phyloP scores from a whole-genome alignment of 1,140 invertebrate genomes.

The Megalonaias nervosa region DNA sequence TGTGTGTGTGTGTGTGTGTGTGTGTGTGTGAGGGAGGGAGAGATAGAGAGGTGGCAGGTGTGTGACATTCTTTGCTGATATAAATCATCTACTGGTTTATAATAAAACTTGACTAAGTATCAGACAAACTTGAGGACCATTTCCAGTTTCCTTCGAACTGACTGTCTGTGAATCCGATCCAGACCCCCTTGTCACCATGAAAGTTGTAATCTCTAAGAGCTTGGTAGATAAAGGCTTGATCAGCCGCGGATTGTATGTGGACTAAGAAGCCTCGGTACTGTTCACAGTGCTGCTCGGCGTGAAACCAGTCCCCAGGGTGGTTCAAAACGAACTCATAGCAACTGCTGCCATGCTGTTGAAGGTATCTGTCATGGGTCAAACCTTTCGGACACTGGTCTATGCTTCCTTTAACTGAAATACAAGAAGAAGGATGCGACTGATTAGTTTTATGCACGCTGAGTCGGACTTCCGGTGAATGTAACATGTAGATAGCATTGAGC shows the following conservation, averaged over 20 bases:
- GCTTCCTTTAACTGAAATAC: conserved; percentile 2
- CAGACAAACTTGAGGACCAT: conserved; percentile 10
- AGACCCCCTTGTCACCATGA: conserved; percentile 25
- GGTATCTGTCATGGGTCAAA: conserved; percentile 7
- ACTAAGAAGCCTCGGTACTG: conserved; percentile 1
- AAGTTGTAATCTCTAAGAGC: conserved; percentile 3
- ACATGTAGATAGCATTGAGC: no score
- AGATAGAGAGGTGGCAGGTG: no score
- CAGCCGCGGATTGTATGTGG: conserved; percentile 6
- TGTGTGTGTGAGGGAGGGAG: no score
- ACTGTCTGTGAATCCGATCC: conserved; percentile 24
- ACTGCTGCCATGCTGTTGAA: conserved; percentile 6
- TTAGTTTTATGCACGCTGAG: no score
- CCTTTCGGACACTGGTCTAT: conserved; percentile 17
- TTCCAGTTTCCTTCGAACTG: conserved; percentile 23
- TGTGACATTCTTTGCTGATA: no score
- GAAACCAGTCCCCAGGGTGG: conserved; percentile 7
- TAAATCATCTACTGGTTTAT: neutral
- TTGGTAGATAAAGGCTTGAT: conserved; percentile 16
- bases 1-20: no score
- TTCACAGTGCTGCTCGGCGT: conserved; percentile 11
- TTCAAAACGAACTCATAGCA: conserved; percentile 29
- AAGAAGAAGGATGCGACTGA: no score
- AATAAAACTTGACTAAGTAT: neutral
- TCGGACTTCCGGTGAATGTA: no score